Evolutionary conservation across 2,888 invertebrate genomes (phyloP).

Genomic region (Hydroisotoma schaefferi): DNA sequence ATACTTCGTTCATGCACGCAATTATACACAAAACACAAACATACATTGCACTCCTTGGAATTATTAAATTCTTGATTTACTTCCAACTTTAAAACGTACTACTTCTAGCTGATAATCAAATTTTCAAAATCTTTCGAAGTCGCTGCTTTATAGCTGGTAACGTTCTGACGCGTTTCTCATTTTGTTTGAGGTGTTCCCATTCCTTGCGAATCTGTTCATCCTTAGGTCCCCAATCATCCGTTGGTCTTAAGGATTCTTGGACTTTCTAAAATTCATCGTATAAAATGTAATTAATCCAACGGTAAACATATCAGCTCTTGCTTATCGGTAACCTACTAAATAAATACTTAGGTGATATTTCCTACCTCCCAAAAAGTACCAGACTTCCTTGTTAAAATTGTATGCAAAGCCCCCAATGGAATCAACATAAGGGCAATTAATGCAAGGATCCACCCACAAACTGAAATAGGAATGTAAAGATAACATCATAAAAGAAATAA

Average conservation of each 20-base stretch:
- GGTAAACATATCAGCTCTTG: no score
- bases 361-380: conserved; percentile 11
- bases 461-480: conserved; percentile 12
- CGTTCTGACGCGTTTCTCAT: no score
- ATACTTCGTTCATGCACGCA: no score
- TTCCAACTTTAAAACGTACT: no score
- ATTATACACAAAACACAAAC: no score
- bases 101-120: no score
- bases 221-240: conserved; percentile 30
- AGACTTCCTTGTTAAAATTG: conserved; percentile 47
- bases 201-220: conserved; percentile 22
- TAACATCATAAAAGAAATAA: neutral
- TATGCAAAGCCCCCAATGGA: conserved; percentile 54
- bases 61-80: no score
- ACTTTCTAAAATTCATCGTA: conserved; percentile 28
- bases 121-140: no score
- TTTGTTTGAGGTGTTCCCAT: conserved; percentile 16
- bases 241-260: conserved; percentile 17
- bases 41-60: no score
- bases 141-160: neutral
- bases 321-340: neutral
- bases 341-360: neutral
- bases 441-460: conserved; percentile 27
- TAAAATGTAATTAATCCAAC: neutral
- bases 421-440: conserved; percentile 54